A percentile compares a stretch with the other conserved stretches of the same genome.
These are phyloP conservation scores for Himalopsyche tibetana DNA, from an alignment of 2,888 invertebrate species.

Conservation along the genomic window DNA sequence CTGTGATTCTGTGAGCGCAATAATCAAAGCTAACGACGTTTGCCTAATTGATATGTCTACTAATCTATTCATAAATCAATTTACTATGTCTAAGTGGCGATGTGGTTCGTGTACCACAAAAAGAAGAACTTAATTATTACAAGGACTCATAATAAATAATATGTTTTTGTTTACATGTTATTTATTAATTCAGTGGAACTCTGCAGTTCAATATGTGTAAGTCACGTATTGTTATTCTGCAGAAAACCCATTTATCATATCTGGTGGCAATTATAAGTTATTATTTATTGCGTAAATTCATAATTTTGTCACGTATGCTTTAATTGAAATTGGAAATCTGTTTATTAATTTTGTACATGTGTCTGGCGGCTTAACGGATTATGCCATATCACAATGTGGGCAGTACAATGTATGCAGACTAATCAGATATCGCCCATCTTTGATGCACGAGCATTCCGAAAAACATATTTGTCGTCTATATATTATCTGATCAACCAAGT, in stretches of 20 bases:
- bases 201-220: background rate
- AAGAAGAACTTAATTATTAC: no score
- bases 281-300: background rate
- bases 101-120: no score
- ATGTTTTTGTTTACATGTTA: no score
- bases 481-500: no score
- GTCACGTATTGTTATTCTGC: background rate
- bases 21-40: no score
- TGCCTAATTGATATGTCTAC: no score
- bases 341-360: background rate
- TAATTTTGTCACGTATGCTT: conserved; percentile 20
- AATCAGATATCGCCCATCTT: background rate
- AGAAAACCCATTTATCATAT: background rate
- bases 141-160: no score
- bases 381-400: background rate
- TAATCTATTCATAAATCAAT: no score
- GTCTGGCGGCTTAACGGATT: background rate
- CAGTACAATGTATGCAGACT: background rate
- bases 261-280: background rate
- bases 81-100: no score
- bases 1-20: no score
- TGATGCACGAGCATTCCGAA: background rate
- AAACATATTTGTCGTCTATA: no score
- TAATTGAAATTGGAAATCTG: conserved; percentile 6
- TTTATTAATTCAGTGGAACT: background rate